Percentiles rank a stretch among this genome's conserved stretches.
Conservation (phyloP, 2,113 vertebrate species). For the Procavia capensis region DNA sequence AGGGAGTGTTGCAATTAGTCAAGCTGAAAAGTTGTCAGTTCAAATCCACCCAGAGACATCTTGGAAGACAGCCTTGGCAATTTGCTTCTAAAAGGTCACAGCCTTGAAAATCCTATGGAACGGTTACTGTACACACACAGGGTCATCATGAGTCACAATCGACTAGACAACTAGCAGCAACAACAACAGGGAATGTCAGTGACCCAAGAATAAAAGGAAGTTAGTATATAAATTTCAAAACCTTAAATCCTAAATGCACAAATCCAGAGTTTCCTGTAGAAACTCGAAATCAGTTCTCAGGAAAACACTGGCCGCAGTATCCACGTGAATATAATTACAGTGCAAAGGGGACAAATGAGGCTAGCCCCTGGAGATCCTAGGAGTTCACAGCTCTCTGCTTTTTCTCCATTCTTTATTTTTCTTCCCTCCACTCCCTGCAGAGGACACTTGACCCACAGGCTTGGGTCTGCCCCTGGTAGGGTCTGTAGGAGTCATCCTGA, state of each 20-base stretch:
- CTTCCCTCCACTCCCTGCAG: neutral
- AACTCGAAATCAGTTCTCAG: neutral
- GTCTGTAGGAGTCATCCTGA: neutral
- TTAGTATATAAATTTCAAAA: neutral
- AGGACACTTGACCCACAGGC: neutral
- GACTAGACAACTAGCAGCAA: neutral
- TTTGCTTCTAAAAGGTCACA: too few relatives aligned
- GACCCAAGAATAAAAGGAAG: neutral
- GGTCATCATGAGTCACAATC: neutral
- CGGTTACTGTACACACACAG: neutral
- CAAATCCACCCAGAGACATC: too few relatives aligned
- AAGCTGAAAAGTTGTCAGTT: neutral
- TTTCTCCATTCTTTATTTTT: neutral
- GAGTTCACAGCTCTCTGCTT: neutral
- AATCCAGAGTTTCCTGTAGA: neutral
- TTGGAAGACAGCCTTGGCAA: neutral
- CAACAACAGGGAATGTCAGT: neutral
- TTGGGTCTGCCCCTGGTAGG: neutral
- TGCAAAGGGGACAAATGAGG: fast-evolving
- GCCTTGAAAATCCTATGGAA: too few relatives aligned
- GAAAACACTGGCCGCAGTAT: neutral
- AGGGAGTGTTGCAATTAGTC: neutral
- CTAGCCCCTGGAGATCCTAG: neutral
- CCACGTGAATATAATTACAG: neutral
- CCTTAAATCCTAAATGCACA: neutral